A percentile compares a stretch with the other conserved stretches of the same genome.
phyloP scores from a whole-genome alignment of 2,113 vertebrate genomes.

The Synodontis membranacea region DNA sequence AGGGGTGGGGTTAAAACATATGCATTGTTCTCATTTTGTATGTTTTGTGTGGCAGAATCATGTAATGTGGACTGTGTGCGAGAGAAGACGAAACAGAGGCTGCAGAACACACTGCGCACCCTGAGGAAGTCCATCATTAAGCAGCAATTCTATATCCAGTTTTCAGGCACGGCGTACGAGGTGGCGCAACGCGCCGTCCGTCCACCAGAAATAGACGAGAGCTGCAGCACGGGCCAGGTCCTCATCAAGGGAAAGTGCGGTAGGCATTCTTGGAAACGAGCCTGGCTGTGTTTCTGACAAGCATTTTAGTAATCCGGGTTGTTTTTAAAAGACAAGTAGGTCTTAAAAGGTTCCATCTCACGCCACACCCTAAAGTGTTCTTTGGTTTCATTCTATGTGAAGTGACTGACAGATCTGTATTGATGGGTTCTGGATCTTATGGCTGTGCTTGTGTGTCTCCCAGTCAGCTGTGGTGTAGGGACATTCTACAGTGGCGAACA shows the following conservation, averaged over 20 bases:
- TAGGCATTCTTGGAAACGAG: slow-evolving; percentile 63
- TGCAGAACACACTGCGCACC: slow-evolving; percentile 87
- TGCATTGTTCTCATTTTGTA: background rate
- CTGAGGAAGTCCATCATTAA: slow-evolving; percentile 92
- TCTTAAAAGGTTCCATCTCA: background rate
- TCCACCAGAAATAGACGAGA: slow-evolving; percentile 72
- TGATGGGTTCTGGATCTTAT: slow-evolving; percentile 3
- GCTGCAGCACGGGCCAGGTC: slow-evolving; percentile 84
- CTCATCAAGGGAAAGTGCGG: slow-evolving; percentile 85
- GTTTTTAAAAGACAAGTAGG: background rate
- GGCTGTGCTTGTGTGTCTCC: slow-evolving; percentile 54
- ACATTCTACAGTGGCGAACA: slow-evolving; percentile 88
- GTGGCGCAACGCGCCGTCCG: slow-evolving; percentile 85
- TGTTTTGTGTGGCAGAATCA: slow-evolving; percentile 72
- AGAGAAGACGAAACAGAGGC: slow-evolving; percentile 84
- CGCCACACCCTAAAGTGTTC: background rate
- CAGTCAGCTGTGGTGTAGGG: slow-evolving; percentile 85
- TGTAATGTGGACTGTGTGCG: slow-evolving; percentile 87
- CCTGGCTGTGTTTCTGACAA: background rate
- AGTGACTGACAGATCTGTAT: background rate
- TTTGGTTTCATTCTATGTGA: background rate
- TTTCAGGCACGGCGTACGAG: slow-evolving; percentile 90
- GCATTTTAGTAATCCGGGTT: background rate
- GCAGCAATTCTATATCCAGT: slow-evolving; percentile 93
- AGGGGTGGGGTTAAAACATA: background rate